phyloP scores from a whole-genome alignment of 2,113 vertebrate genomes.

The Phrynosoma platyrhinos region DNA sequence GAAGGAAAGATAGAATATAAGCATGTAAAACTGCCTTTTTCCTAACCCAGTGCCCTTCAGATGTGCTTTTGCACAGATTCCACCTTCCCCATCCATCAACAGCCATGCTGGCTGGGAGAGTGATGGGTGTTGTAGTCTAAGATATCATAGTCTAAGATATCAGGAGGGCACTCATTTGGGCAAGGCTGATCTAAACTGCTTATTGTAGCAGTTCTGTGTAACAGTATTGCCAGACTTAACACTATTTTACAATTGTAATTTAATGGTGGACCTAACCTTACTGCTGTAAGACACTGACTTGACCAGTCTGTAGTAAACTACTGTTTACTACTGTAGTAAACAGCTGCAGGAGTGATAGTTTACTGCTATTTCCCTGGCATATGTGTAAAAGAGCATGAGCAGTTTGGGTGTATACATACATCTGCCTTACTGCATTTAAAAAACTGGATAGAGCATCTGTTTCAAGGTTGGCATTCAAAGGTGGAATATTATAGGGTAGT shows the following conservation, averaged over 20 bases:
- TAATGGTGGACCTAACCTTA: not conserved
- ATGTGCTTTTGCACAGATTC: too few species aligned
- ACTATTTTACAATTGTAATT: not conserved
- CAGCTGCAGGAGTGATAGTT: not conserved
- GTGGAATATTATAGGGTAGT: not conserved
- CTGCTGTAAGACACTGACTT: not conserved
- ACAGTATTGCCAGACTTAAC: not conserved
- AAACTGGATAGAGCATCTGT: not conserved
- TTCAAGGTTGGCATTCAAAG: not conserved
- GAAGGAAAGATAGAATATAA: not conserved
- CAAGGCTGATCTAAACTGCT: not conserved
- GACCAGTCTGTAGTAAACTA: not conserved
- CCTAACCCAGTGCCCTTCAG: too few species aligned
- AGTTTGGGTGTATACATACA: not conserved
- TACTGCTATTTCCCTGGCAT: not conserved
- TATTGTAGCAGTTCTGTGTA: not conserved
- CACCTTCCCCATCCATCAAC: too few species aligned
- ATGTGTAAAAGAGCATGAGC: not conserved
- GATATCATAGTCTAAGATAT: too few species aligned
- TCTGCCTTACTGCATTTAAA: not conserved
- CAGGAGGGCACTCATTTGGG: not conserved
- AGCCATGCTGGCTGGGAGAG: too few species aligned
- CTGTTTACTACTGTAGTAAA: not conserved
- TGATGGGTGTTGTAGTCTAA: too few species aligned
- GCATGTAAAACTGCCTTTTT: too few species aligned